phyloP scores from a whole-genome alignment of 1,140 invertebrate species.

The Bemisia tabaci region DNA sequence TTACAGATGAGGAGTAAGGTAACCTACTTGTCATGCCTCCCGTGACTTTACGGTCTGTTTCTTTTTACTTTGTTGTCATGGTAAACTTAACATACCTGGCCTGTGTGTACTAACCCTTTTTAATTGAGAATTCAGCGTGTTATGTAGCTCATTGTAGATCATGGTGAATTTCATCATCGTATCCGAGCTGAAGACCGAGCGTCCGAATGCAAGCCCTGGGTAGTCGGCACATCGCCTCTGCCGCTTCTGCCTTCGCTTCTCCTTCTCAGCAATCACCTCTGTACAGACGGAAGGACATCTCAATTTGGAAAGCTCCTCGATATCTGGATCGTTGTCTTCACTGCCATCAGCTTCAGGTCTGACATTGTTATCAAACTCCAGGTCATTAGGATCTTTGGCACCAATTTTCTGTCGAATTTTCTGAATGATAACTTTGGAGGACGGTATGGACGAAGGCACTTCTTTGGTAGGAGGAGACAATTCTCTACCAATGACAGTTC shows the following conservation, averaged over 20 bases:
- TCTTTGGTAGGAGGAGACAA: constrained; percentile 6
- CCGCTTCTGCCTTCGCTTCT: constrained; percentile 49
- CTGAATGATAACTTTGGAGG: neutral
- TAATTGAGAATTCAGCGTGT: constrained; percentile 89
- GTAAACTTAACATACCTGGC: neutral
- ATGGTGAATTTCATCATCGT: constrained; percentile 96
- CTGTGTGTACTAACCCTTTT: constrained; percentile 69
- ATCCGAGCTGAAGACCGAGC: constrained; percentile 87
- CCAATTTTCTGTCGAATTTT: neutral
- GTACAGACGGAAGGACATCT: constrained; percentile 75
- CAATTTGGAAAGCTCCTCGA: constrained; percentile 60
- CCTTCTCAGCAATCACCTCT: constrained; percentile 71
- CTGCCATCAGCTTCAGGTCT: constrained; percentile 31
- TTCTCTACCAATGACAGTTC: constrained; percentile 14
- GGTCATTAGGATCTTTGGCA: neutral
- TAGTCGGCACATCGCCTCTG: constrained; percentile 69
- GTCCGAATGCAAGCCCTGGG: constrained; percentile 78
- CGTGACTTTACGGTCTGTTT: no score
- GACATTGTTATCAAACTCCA: constrained; percentile 9
- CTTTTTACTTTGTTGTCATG: no score
- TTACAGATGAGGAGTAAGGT: no score
- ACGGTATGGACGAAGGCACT: neutral
- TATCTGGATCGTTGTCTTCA: constrained; percentile 49
- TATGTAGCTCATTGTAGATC: constrained; percentile 92
- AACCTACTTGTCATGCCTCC: no score